Evolutionary conservation across 2,888 invertebrate genomes (phyloP).

Genomic region (Dynastes grantii): DNA sequence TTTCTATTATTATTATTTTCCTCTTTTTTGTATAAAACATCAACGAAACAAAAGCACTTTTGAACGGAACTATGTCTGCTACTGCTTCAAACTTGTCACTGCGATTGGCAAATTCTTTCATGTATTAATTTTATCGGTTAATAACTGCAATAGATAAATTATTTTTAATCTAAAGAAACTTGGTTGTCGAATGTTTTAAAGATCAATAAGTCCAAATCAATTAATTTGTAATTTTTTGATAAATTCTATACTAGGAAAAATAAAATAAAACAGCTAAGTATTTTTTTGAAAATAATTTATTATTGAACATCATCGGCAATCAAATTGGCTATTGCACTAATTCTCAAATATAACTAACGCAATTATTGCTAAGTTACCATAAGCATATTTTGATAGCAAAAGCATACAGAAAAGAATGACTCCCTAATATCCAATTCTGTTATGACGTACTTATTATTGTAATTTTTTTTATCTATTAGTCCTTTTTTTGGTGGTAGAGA

Average conservation of each 20-base stretch:
- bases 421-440: slow-evolving; percentile 26
- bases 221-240: too few relatives aligned
- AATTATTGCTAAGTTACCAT: slow-evolving; percentile 6
- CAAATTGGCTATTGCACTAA: not conserved
- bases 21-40: not conserved
- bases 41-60: not conserved
- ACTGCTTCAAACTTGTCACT: slow-evolving; percentile 22
- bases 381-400: slow-evolving; percentile 26
- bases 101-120: slow-evolving; percentile 9
- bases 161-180: slow-evolving; percentile 15
- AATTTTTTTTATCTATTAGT: slow-evolving; percentile 12
- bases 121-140: not conserved
- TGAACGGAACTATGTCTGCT: not conserved
- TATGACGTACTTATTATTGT: slow-evolving; percentile 16
- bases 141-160: slow-evolving; percentile 20
- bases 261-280: not conserved
- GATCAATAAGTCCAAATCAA: too few relatives aligned
- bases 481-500: slow-evolving; percentile 64
- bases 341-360: slow-evolving; percentile 11
- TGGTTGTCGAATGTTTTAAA: not conserved
- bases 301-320: not conserved
- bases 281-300: slow-evolving; percentile 40
- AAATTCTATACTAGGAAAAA: not conserved
- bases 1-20: not conserved
- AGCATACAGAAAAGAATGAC: slow-evolving; percentile 32